Base-by-base conservation (phyloP, 92 coral and sea anemone species). In the Umimayanthus kanabou region DNA sequence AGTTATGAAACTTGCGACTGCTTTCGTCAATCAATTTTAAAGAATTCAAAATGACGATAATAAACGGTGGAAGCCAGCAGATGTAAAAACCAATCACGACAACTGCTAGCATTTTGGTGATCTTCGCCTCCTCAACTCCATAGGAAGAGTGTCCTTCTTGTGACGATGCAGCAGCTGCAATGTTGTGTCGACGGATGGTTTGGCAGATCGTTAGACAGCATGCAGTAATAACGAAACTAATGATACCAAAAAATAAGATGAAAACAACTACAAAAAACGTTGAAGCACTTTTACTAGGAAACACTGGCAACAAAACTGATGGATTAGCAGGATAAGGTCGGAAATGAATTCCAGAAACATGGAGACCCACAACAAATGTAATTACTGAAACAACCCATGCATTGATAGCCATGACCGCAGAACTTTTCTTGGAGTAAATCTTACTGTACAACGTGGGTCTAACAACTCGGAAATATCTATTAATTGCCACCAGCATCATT, bases 181-280 rank as follows among this genome's bases (percentile, higher is more conserved):
- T 29, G 73, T 80, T 80, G 71, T 80, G 84, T 23, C 61, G 84
- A 80, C 72, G 84, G 6, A 80, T 80, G 84, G 84, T 57, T 33
- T 58, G 84, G 70, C 58, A 53, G 29, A 80, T 80, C 84, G 9
- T 80, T 73, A 80, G 50, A 58, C 55, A 57, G 26, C 73, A 80
- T 5, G 50, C 73, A 58, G 28, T 11, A 22, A 80, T 30, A 64
- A 80, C 13, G 0, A 80, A 15, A 33, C 84, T 80, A 3, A 30
- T 20, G 6, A 80, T 25, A 40, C 9, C 29, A 28, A 80, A 29
- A 30, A 13, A 33, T 33, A 58, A 22, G 55, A 22, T 57, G 70
- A 15, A 15, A 9, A 78, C 1, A 9, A 26, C 9, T 37, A 22
- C 18, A 53, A 23, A 78, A n/a, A 78, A 53, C 5, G 33, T 23